These are phyloP conservation scores for Pachyramphus minor DNA, from an alignment of 2,113 vertebrate genomes.

Conservation along the genomic window DNA sequence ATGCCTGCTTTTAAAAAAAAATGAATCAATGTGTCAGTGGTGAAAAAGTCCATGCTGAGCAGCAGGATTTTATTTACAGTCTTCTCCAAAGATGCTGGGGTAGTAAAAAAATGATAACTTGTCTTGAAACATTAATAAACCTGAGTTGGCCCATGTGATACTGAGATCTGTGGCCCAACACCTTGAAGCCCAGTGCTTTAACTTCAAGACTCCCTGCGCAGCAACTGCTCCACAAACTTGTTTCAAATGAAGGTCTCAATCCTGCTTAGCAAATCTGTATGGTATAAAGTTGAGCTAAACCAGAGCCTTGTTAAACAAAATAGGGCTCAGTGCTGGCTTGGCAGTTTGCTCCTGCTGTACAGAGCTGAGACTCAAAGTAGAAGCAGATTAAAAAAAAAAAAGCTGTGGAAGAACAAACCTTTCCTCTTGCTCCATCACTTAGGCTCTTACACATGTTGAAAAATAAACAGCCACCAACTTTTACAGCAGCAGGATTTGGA, in stretches of 20 bases:
- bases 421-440: not conserved
- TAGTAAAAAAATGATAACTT: not conserved
- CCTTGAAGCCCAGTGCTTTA: not conserved
- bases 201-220: not conserved
- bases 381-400: not conserved
- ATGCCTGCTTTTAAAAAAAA: not conserved
- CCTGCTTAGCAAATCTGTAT: not conserved
- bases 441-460: not conserved
- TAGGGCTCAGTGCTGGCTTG: constrained; percentile 4
- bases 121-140: not conserved
- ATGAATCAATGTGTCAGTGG: not conserved
- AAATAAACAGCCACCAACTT: constrained; percentile 37
- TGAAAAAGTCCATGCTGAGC: not conserved
- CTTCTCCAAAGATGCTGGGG: not conserved
- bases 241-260: constrained; percentile 29
- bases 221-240: not conserved
- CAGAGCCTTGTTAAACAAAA: constrained; percentile 58
- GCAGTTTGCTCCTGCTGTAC: not conserved
- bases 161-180: not conserved
- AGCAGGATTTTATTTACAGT: not conserved
- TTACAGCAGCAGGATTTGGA: not conserved
- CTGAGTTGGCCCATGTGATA: not conserved
- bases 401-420: not conserved
- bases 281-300: constrained; percentile 58
- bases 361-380: not conserved